phyloP scores from a whole-genome alignment of 2,113 vertebrate species.

The Acinonyx jubatus region DNA sequence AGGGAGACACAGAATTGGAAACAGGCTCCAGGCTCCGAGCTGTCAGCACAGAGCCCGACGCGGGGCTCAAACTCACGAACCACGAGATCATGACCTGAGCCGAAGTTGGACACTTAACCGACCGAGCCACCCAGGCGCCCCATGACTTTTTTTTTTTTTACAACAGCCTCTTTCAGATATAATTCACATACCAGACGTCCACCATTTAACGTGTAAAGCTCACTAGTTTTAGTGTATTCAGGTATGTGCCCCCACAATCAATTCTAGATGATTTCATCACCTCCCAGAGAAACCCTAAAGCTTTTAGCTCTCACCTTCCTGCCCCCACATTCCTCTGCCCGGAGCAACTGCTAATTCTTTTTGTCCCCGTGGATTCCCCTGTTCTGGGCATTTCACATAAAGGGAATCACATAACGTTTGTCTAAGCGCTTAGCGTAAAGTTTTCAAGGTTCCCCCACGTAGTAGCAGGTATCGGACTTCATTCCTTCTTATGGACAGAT shows the following conservation, averaged over 20 bases:
- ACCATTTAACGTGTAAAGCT: neutral
- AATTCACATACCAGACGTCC: neutral
- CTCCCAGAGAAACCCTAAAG: neutral
- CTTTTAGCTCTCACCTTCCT: neutral
- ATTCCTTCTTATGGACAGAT: neutral
- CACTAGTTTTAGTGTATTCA: neutral
- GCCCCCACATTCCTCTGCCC: neutral
- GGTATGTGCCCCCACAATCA: neutral
- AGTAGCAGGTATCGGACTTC: rapidly evolving
- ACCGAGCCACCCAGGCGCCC: too few species aligned
- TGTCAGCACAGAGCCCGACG: too few species aligned
- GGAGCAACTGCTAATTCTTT: too few species aligned
- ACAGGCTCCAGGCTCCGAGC: too few species aligned
- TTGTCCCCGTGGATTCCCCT: neutral
- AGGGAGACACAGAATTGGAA: too few species aligned
- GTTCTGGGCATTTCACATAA: neutral
- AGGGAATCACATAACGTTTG: neutral
- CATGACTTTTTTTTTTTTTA: too few species aligned
- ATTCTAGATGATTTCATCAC: neutral
- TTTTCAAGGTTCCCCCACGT: neutral
- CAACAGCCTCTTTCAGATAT: neutral
- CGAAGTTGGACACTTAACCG: too few species aligned
- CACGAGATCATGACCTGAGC: too few species aligned
- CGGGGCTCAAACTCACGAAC: too few species aligned
- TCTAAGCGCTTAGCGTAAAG: neutral